Base-by-base conservation (phyloP, 2,888 invertebrate species). In the Rotaria macrura region DNA sequence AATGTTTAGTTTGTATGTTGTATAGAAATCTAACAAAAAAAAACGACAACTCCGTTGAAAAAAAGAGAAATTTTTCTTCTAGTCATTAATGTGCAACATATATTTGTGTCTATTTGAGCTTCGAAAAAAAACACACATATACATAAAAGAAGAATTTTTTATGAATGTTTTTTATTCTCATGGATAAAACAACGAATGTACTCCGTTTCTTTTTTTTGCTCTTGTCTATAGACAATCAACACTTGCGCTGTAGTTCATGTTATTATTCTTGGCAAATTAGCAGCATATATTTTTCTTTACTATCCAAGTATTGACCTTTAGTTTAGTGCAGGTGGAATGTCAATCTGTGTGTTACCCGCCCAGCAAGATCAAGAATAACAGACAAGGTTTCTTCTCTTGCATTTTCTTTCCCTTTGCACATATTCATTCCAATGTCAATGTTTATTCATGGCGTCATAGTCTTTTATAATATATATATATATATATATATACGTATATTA, bases 391-490 rank as follows among this genome's bases (percentile, higher is more conserved):
- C 49, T 23, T 34, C 34, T 54, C 29, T 47, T 20, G 49, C 55
- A 74, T 74, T 20, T 74, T 52, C 34, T 85, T n/a, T n/a, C n/a
- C n/a, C 43, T 72, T 29, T 29, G 12, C 29, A 49, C 49, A 52
- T 85, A 52, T 34, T 85, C 40, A 29, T 52, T 84, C 72, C 23
- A 65, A 85, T 65, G 65, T 65, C 65, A 65, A 65, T 65, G 29
- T 65, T 65, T 65, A 65, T 65, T 34, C 14, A 65, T 65, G 65
- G 65, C 65, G 65, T 65, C 65, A 65, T 34, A 29, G 17, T 65
- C 29, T 65, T 65, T 17, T 14, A 29, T 2, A 65, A 55, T 55
- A 55, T n/a, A n/a, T n/a, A n/a, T n/a, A n/a, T n/a, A n/a, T 49
- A 49, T 49, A 49, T 49, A 49, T 49, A 49, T 49, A 14, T 49